These are phyloP conservation scores for Diaphora mendica DNA, from an alignment of 2,888 invertebrate species.

Conservation along the genomic window DNA sequence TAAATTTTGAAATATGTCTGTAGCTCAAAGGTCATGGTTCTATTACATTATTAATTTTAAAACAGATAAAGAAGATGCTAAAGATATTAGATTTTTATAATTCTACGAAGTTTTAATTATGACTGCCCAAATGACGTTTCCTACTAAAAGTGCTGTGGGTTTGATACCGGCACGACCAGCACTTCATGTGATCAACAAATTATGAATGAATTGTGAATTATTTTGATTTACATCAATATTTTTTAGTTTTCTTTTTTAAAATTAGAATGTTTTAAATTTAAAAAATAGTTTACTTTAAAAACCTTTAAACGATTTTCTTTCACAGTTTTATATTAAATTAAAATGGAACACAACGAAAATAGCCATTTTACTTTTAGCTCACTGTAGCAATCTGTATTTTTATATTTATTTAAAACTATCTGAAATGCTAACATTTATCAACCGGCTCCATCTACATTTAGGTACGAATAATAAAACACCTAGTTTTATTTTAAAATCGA, in stretches of 20 bases:
- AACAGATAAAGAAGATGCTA: not conserved
- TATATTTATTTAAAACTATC: not conserved
- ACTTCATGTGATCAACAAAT: no score
- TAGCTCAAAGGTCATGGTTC: not conserved
- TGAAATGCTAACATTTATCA: not conserved
- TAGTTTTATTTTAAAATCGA: not conserved
- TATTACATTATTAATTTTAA: no score
- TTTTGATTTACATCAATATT: no score
- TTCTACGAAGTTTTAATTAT: not conserved
- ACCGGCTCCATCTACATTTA: not conserved
- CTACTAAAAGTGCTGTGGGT: no score
- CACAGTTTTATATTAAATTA: not conserved
- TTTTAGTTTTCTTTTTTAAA: no score
- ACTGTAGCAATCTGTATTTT: no score
- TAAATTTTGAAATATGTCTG: not conserved
- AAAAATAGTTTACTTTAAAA: not conserved
- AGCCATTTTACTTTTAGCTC: not conserved
- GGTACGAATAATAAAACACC: not conserved
- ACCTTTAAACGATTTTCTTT: not conserved
- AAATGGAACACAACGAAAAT: not conserved
- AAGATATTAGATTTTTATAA: not conserved
- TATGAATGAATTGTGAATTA: no score
- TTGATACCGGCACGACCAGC: no score
- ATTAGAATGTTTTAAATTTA: not conserved
- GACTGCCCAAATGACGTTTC: no score